Evolutionary conservation across 2,113 vertebrate genomes (phyloP).

Genomic region (Anolis carolinensis): DNA sequence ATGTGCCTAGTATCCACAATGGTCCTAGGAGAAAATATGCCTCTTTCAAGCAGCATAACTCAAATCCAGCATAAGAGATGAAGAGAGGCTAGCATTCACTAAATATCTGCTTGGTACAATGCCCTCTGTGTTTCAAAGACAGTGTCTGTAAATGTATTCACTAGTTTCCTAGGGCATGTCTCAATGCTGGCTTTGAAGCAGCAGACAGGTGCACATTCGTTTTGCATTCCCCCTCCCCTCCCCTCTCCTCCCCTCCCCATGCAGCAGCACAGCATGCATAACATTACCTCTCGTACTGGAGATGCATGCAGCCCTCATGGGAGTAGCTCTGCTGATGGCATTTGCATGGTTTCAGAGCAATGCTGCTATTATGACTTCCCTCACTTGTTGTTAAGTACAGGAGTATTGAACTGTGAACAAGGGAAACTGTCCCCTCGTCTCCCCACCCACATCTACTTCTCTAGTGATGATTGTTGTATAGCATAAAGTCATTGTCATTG

Average conservation of each 20-base stretch:
- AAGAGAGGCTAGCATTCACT: neutral
- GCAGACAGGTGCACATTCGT: neutral
- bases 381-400: neutral
- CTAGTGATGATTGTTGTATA: neutral
- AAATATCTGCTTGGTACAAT: neutral
- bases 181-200: neutral
- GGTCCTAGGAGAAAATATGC: neutral
- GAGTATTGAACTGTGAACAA: neutral
- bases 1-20: neutral
- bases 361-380: neutral
- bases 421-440: neutral
- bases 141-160: neutral
- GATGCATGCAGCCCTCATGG: neutral
- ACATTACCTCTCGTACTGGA: neutral
- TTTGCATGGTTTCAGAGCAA: neutral
- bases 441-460: neutral
- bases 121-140: neutral
- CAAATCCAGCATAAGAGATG: neutral
- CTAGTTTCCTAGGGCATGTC: neutral
- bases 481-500: neutral
- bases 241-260: neutral
- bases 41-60: neutral
- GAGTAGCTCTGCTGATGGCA: neutral
- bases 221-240: neutral
- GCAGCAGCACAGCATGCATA: neutral